phyloP scores from a whole-genome alignment of 1,140 invertebrate genomes.

The Calosoma granatense region DNA sequence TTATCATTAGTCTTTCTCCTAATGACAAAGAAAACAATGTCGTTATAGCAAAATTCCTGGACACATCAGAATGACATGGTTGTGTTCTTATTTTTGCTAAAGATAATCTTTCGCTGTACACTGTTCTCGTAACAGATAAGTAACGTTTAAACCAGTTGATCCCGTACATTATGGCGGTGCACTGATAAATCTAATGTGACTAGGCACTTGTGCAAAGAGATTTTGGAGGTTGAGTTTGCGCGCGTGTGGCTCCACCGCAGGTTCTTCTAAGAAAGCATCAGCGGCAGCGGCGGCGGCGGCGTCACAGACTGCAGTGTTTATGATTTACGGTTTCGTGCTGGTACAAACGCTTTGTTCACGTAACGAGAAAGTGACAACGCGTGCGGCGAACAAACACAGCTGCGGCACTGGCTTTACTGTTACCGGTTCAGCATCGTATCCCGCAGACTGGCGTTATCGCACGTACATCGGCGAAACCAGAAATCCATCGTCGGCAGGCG shows the following conservation, averaged over 20 bases:
- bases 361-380: constrained; percentile 2
- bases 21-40: too few species aligned
- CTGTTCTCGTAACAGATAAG: too few species aligned
- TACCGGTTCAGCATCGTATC: background rate
- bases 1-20: too few species aligned
- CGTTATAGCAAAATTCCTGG: too few species aligned
- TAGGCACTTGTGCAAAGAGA: too few species aligned
- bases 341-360: background rate
- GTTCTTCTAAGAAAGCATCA: background rate
- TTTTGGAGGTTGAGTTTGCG: background rate
- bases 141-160: too few species aligned
- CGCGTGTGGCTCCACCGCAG: background rate
- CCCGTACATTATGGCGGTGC: too few species aligned
- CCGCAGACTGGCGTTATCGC: background rate
- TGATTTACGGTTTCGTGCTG: background rate
- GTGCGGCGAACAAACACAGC: constrained; percentile 1
- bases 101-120: too few species aligned
- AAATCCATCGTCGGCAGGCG: constrained; percentile 10
- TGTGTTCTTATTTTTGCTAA: too few species aligned
- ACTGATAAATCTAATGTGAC: too few species aligned
- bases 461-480: constrained; percentile 1
- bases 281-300: too few species aligned
- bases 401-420: background rate
- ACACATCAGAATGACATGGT: too few species aligned
- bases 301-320: background rate